These are phyloP conservation scores for Menura novaehollandiae DNA, from an alignment of 2,113 vertebrate genomes.

Conservation along the genomic window DNA sequence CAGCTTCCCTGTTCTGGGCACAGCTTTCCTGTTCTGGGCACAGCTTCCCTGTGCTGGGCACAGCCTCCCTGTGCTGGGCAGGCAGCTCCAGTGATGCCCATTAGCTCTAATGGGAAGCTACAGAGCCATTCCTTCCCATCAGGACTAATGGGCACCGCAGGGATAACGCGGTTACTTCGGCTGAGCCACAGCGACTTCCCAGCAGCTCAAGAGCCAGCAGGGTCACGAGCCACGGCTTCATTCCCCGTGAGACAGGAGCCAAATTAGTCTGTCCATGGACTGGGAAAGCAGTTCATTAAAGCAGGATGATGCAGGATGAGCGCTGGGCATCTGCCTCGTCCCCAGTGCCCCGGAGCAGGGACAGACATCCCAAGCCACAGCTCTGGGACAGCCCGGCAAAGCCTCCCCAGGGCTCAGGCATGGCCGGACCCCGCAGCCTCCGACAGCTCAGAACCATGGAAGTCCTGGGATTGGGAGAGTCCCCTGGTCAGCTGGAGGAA, in stretches of 20 bases:
- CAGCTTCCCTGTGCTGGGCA: neutral
- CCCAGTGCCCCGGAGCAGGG: fast-evolving
- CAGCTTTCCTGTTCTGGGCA: fast-evolving
- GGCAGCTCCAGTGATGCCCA: neutral
- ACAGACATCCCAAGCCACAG: neutral
- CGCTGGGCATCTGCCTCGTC: fast-evolving
- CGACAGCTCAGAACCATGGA: fast-evolving
- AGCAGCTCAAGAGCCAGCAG: neutral
- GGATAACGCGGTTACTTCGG: neutral
- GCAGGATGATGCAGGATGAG: neutral
- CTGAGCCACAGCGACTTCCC: neutral
- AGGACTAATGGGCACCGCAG: neutral
- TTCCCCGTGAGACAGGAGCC: neutral
- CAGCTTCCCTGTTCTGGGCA: neutral
- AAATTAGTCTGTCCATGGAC: neutral
- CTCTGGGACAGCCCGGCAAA: neutral
- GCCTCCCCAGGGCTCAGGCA: neutral
- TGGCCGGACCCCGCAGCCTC: neutral
- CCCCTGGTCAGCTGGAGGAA: neutral
- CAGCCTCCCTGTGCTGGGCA: fast-evolving
- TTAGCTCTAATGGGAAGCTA: slow-evolving; percentile 34
- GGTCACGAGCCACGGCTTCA: neutral
- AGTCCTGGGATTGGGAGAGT: neutral
- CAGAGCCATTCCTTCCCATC: neutral
- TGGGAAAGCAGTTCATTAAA: neutral